Percentiles rank a stretch among this genome's conserved stretches.
phyloP scores from a whole-genome alignment of 37 sponge, comb jelly and placozoan genomes.

The Spongilla lacustris region DNA sequence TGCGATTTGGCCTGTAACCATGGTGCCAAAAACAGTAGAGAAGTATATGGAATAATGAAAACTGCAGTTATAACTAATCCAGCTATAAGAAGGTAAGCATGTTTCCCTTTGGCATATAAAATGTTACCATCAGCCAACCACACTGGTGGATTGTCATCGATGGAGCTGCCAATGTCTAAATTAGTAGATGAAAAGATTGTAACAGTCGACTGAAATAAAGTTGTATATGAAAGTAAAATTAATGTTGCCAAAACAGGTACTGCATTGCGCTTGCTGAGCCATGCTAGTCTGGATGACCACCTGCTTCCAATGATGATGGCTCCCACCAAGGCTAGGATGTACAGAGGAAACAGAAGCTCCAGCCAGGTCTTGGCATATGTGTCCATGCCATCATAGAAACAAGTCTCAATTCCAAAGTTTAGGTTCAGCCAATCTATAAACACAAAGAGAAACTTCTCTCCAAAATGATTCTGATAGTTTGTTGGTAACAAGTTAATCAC shows the following conservation, averaged over 20 bases:
- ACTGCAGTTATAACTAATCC: not conserved
- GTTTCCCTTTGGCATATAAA: slow-evolving; percentile 8
- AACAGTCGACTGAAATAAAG: slow-evolving; percentile 7
- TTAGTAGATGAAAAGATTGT: not conserved
- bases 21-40: slow-evolving; percentile 3
- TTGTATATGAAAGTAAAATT: slow-evolving; percentile 34
- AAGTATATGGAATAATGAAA: slow-evolving; percentile 19
- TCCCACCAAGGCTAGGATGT: slow-evolving; percentile 6
- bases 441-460: not conserved
- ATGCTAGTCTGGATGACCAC: not conserved
- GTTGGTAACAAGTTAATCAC: not conserved
- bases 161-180: not conserved
- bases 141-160: not conserved
- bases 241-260: slow-evolving; percentile 37
- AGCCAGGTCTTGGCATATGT: slow-evolving; percentile 2
- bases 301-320: slow-evolving; percentile 10
- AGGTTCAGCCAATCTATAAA: slow-evolving; percentile 36
- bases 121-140: slow-evolving; percentile 27
- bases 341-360: slow-evolving; percentile 34
- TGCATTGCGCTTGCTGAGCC: slow-evolving; percentile 1
- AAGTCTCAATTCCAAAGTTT: slow-evolving; percentile 44
- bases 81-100: slow-evolving; percentile 14
- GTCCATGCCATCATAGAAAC: slow-evolving; percentile 46
- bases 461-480: not conserved
- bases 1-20: not conserved